Base-by-base conservation (phyloP, 2,113 vertebrate genomes). In the Heterochromis multidens region DNA sequence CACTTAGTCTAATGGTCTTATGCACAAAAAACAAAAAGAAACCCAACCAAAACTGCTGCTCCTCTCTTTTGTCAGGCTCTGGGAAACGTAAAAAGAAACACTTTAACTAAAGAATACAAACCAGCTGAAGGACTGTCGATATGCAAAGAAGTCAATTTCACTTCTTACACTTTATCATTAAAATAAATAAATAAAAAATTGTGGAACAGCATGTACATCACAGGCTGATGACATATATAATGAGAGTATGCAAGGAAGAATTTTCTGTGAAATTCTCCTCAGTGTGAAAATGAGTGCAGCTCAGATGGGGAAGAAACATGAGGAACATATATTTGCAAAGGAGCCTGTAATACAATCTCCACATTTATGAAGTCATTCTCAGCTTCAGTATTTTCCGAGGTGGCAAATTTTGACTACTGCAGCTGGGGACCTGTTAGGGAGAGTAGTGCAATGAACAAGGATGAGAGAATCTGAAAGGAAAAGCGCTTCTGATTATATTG, bases 341-440 rank as follows among this genome's bases (percentile, higher is more conserved):
- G 72, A 76, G 82, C 74, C 72, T 77, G 92, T 88, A 86, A 95
- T 84, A 90, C 84, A 84, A 91, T 86, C 74, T 86, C 83, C 89
- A 89, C 65, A 37, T 87, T 91, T 88, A 88, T 79, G 82, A 87
- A 83, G 83, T 85, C 86, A 5, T 88, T 82, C 86, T 81, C 74
- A 63, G 86, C 89, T 65, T 54, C 54, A 65, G 79, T 86, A 52
- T 89, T 91, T 93, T 88, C 94, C 93, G 91, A 95, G 91, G 91
- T 90, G 93, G 92, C 92, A 94, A 89, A 93, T 93, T 93, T 88
- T 80, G 88, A 54, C 4, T 70, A 27, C 61, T 29, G 82, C 80
- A 85, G 89, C 89, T 21, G 67, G 80, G 83, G 83, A 88, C 59
- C 88, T 61, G 89, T 89, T 87, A 80, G 58, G 11, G 56, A 35